These are phyloP conservation scores for Tortrix viridana DNA, from an alignment of 2,888 invertebrate species.

Conservation along the genomic window DNA sequence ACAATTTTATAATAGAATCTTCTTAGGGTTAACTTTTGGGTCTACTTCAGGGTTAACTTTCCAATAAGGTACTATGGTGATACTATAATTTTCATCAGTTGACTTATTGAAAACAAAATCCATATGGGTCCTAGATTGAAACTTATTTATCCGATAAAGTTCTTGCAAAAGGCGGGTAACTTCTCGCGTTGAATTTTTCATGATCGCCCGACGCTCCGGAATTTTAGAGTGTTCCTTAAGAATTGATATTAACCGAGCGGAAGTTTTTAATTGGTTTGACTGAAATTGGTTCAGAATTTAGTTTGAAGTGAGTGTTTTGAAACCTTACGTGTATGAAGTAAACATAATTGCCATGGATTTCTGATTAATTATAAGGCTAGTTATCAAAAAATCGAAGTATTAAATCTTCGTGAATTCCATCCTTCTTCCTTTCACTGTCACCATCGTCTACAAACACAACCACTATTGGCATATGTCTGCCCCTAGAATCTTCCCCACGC, in stretches of 20 bases:
- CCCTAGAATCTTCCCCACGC: too few relatives aligned
- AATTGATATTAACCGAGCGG: conserved; percentile 22
- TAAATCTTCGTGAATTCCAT: too few relatives aligned
- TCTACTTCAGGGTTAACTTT: not conserved
- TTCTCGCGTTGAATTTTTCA: conserved; percentile 34
- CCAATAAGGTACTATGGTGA: not conserved
- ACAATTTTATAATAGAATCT: too few relatives aligned
- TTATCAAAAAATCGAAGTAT: too few relatives aligned
- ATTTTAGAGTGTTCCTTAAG: conserved; percentile 27
- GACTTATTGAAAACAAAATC: conserved; percentile 10
- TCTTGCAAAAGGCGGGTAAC: conserved; percentile 27
- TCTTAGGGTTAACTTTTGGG: too few relatives aligned
- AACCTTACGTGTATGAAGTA: too few relatives aligned
- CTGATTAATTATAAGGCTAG: too few relatives aligned
- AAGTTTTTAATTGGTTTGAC: conserved; percentile 26
- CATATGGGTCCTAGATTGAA: conserved; percentile 20
- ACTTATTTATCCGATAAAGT: conserved; percentile 34
- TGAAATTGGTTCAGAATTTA: not conserved
- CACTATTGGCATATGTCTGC: too few relatives aligned
- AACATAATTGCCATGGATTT: too few relatives aligned
- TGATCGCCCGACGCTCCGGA: conserved; percentile 17
- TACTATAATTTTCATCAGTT: not conserved
- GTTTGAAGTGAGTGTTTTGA: not conserved
- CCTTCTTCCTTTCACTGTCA: too few relatives aligned
- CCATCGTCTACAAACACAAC: too few relatives aligned